Conservation (phyloP, 1,140 invertebrate species). For the Coboldia fuscipes region DNA sequence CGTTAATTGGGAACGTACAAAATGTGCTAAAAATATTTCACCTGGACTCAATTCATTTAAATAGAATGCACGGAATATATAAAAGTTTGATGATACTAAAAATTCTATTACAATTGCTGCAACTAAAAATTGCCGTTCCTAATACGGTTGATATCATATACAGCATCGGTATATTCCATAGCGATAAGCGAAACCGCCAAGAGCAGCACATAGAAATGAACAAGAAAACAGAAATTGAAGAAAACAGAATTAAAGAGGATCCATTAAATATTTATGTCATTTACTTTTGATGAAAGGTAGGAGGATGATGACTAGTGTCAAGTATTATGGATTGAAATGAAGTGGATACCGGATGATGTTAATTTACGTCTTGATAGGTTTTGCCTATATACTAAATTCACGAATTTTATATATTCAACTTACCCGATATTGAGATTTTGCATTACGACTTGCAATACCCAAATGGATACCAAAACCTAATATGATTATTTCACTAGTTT, state of each 20-base stretch:
- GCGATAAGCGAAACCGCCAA: no score
- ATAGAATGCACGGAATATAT: conserved; percentile 37
- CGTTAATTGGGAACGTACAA: conserved; percentile 52
- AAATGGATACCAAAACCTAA: conserved; percentile 63
- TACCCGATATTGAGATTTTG: conserved; percentile 57
- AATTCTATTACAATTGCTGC: conserved; percentile 54
- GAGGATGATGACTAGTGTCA: no score
- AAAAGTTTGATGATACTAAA: conserved; percentile 42
- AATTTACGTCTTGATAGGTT: neutral
- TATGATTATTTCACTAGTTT: conserved; percentile 63
- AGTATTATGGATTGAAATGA: no score
- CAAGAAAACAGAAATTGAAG: neutral
- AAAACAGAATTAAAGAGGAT: no score
- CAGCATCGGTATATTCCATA: no score
- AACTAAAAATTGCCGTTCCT: conserved; percentile 59
- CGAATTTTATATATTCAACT: conserved; percentile 6
- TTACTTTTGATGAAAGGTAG: no score
- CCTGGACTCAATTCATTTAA: conserved; percentile 42
- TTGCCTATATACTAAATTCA: neutral
- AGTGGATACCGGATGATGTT: neutral
- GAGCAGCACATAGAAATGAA: neutral
- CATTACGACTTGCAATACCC: conserved; percentile 58
- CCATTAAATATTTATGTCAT: no score
- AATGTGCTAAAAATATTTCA: conserved; percentile 40
- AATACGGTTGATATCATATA: conserved; percentile 7